Base-by-base conservation (phyloP, 1,140 invertebrate species). In the Forficula auricularia region DNA sequence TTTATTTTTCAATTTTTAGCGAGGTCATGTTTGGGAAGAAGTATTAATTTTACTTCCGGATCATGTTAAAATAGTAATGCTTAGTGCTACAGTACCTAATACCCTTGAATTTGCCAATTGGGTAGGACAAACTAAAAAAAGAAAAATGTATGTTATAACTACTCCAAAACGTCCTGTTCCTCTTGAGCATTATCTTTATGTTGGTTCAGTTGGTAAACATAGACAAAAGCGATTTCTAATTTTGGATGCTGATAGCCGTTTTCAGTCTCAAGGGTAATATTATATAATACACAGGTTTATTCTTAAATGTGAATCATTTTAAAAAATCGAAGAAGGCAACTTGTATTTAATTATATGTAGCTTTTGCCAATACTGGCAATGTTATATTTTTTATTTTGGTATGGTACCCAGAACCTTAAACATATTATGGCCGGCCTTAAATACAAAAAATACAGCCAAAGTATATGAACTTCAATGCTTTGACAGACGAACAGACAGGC, bases 11-110 rank as follows among this genome's bases (percentile, higher is more conserved):
- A 33, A 20, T 44, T 63, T 65, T 32, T 49, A 86, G 74, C 68
- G 96, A 51, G 96, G 96, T 13, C 91, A 98, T 54, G 95, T 99
- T 1, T 99, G 96, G 95, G 96, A 99, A 65, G 94, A 98, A 66
- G 90, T 94, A 1, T 67, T 99, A 0, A 99, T 99, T 52, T 72
- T 99, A 57, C 60, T 99, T 31, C 94, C 94, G 0, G 71, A 79
- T 12, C 86, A 92, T 58, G 89, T 98, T 2, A 89, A 79, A 50
- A 91, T 99, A 44, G 90, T 99, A 2, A 82, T 99, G 76, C 65
- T 99, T 9, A 95, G 88, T 57, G 96, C 96, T 1, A 99, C 96
- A 2, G 94, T 98, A 19, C 92, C 95, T 1, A 99, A 99, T 63
- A 85, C 89, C 2, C 62, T 92, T 46, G 81, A 96, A 60, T 92